Conservation (phyloP, 2,888 invertebrate genomes). For the Lycia hirtaria region DNA sequence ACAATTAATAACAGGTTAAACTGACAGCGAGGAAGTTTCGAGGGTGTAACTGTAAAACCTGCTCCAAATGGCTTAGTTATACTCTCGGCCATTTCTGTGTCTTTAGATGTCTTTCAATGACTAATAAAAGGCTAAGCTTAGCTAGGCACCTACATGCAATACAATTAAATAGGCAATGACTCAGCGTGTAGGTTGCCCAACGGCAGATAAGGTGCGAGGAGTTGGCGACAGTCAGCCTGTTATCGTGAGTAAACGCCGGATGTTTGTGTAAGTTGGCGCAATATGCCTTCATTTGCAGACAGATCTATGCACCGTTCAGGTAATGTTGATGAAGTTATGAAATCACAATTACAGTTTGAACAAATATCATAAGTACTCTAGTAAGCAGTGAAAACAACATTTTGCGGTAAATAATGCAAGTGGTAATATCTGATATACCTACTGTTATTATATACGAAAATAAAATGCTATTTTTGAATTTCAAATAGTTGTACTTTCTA, state of each 20-base stretch:
- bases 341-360: neutral
- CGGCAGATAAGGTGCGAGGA: conserved; percentile 19
- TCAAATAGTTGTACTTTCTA: no score
- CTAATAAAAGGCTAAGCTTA: neutral
- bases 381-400: no score
- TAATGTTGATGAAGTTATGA: neutral
- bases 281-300: conserved; percentile 49
- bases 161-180: conserved; percentile 3
- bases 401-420: no score
- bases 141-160: neutral
- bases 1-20: no score
- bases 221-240: conserved; percentile 50
- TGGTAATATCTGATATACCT: no score
- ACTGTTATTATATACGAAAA: no score
- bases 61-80: neutral
- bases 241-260: conserved; percentile 72
- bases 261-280: conserved; percentile 65
- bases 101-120: neutral
- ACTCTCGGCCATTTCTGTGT: neutral
- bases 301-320: conserved; percentile 20
- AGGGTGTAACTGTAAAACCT: no score
- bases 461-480: no score
- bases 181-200: conserved; percentile 19
- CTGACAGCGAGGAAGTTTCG: no score
- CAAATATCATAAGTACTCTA: no score